Base-by-base conservation (phyloP, 2,113 vertebrate genomes). In the Chlamydotis undulata region DNA sequence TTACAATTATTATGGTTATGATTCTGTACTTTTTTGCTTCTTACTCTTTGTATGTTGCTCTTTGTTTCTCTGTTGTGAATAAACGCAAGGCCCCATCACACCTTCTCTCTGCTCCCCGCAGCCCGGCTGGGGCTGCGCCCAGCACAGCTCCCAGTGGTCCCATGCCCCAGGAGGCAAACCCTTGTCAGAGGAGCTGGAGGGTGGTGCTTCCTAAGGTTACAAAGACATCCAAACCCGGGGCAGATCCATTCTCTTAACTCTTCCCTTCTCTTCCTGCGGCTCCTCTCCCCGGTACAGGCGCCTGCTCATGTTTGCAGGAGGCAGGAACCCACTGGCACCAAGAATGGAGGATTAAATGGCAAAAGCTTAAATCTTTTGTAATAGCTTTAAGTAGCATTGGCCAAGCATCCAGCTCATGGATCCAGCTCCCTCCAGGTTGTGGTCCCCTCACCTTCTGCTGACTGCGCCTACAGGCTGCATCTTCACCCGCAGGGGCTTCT, bases 11-110 rank as follows among this genome's bases (percentile, higher is more conserved):
- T 96, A 96, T 92, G 83, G 96, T 97, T 97, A 97, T 93, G 89
- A 97, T 97, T 97, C 96, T 97, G 96, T 97, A 97, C 95, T 95
- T 95, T 94, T 97, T 97, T 96, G 93, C 97, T 97, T 97, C 95
- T 97, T 96, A 95, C 91, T 97, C 96, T 95, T 91, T 97, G 97
- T 97, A 96, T 91, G 97, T 97, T 97, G 97, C 95, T 96, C 94
- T 94, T 95, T 95, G 97, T 97, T 97, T 95, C 96, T 96, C 80
- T 97, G 97, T 97, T 90, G 97, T 97, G 97, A 96, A 95, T 97
- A 96, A 95, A 96, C 22, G 55, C 93, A 94, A 96, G 93, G 91
- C 94, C 96, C 95, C 96, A 70, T 83, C 64, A 88, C 74, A 93
- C 83, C 92, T 96, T 95, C 87, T 95, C 55, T 95, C 94, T 94